These are phyloP conservation scores for Nomada fabriciana DNA, from an alignment of 2,888 invertebrate species.

Conservation along the genomic window DNA sequence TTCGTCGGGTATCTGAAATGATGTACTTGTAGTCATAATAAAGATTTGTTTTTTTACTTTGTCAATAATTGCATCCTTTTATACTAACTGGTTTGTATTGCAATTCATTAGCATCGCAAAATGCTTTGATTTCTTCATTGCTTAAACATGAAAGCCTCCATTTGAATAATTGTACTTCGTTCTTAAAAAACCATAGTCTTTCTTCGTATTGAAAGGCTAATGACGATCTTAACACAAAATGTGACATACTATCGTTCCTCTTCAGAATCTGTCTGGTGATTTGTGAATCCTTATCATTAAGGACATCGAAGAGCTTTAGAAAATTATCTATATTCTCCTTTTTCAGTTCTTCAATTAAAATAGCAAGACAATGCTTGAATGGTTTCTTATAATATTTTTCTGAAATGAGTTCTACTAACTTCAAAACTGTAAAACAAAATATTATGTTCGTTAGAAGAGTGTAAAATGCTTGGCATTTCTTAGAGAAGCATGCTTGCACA, in stretches of 20 bases:
- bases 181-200: conserved; percentile 93
- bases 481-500: too few relatives aligned
- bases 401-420: conserved; percentile 38
- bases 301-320: conserved; percentile 85
- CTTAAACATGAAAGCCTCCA: conserved; percentile 89
- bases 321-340: conserved; percentile 35
- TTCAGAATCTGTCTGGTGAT: conserved; percentile 87
- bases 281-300: conserved; percentile 85
- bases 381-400: conserved; percentile 18
- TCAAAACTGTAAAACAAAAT: conserved; percentile 49
- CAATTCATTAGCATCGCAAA: conserved; percentile 89
- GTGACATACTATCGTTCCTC: conserved; percentile 94
- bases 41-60: neutral
- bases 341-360: conserved; percentile 27
- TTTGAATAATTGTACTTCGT: conserved; percentile 96
- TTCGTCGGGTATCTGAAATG: conserved; percentile 86
- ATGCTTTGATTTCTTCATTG: conserved; percentile 87
- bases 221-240: conserved; percentile 95
- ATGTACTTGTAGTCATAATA: conserved; percentile 10
- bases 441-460: neutral
- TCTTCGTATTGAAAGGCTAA: conserved; percentile 95
- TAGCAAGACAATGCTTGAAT: conserved; percentile 13
- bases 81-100: conserved; percentile 86
- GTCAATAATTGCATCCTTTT: neutral
- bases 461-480: too few relatives aligned